These are phyloP conservation scores for Griposia aprilina DNA, from an alignment of 2,888 invertebrate species.

Conservation along the genomic window DNA sequence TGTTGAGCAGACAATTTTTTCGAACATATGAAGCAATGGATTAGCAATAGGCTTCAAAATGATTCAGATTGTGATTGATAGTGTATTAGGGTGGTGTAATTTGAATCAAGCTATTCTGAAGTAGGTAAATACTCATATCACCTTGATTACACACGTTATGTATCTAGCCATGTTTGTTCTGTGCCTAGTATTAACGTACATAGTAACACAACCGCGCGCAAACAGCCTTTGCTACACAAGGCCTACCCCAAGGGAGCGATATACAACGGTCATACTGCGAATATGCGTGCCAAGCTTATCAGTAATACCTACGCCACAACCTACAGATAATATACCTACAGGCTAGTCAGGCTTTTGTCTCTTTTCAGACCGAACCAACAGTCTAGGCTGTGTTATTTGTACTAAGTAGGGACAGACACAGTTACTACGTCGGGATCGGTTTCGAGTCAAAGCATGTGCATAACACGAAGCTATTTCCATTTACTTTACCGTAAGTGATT, in stretches of 20 bases:
- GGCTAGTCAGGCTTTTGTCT: constrained; percentile 14
- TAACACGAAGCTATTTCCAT: background rate
- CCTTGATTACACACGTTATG: background rate
- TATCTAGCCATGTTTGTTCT: constrained; percentile 10
- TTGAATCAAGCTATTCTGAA: background rate
- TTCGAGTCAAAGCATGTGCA: background rate
- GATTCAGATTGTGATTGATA: too few species aligned
- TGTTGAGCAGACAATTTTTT: too few species aligned
- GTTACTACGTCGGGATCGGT: background rate
- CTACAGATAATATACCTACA: constrained; percentile 5
- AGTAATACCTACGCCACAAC: constrained; percentile 4
- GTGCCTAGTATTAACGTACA: constrained; percentile 6
- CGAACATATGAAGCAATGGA: too few species aligned
- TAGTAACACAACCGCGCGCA: constrained; percentile 14
- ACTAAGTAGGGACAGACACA: background rate
- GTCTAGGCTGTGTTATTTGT: background rate
- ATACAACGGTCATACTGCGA: constrained; percentile 39
- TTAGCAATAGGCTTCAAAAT: too few species aligned
- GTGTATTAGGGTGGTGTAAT: background rate
- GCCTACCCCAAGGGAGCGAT: constrained; percentile 47
- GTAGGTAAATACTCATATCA: background rate
- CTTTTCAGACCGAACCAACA: background rate
- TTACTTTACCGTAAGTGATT: background rate
- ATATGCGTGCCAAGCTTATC: constrained; percentile 33
- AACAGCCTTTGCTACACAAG: constrained; percentile 12